Evolutionary conservation across 2,888 invertebrate species (phyloP).

Genomic region (Eustalomyia histrio): DNA sequence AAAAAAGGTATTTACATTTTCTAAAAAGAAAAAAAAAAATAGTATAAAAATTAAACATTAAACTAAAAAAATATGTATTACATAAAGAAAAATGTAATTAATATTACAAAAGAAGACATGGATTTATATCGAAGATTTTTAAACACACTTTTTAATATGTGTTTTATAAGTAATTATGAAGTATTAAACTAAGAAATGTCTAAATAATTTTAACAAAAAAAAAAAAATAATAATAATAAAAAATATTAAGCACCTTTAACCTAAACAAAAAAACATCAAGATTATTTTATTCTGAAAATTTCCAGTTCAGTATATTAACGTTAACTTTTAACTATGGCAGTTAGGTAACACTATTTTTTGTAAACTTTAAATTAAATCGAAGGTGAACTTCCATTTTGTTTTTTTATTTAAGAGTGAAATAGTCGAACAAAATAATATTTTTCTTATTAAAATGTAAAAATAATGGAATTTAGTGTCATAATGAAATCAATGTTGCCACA

Average conservation of each 20-base stretch:
- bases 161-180: constrained; percentile 54
- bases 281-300: too few species aligned
- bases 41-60: constrained; percentile 47
- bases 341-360: too few species aligned
- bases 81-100: constrained; percentile 68
- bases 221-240: too few species aligned
- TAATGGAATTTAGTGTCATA: too few species aligned
- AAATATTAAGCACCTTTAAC: constrained; percentile 62
- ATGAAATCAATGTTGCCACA: too few species aligned
- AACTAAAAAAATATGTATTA: constrained; percentile 23
- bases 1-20: constrained; percentile 10
- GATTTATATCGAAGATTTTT: constrained; percentile 30
- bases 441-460: too few species aligned
- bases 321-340: too few species aligned
- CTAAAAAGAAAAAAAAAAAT: constrained; percentile 15
- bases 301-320: too few species aligned
- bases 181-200: constrained; percentile 37
- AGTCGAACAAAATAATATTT: too few species aligned
- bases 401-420: too few species aligned
- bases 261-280: constrained; percentile 12
- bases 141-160: constrained; percentile 51
- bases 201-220: constrained; percentile 29
- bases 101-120: constrained; percentile 75
- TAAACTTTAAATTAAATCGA: too few species aligned
- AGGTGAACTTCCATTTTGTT: too few species aligned